phyloP scores from a whole-genome alignment of 1,140 invertebrate genomes.

The Drosophila tani region DNA sequence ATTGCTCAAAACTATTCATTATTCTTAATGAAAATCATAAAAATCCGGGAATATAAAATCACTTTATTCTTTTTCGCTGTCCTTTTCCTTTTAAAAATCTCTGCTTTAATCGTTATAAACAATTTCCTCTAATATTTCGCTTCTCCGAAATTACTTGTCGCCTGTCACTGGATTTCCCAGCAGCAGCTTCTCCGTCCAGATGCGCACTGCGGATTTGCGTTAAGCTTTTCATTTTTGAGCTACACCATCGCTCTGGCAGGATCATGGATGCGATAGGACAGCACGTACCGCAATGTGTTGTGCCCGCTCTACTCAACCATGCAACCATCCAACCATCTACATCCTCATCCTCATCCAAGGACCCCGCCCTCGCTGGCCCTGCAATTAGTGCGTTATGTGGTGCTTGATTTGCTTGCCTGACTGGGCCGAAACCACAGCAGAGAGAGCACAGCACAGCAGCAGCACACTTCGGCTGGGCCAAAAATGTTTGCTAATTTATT shows the following conservation, averaged over 20 bases:
- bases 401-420: slow-evolving; percentile 68
- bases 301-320: not conserved
- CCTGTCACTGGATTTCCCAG: slow-evolving; percentile 22
- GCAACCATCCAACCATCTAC: not conserved
- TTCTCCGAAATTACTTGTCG: slow-evolving; percentile 18
- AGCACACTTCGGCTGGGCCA: slow-evolving; percentile 47
- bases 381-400: slow-evolving; percentile 73
- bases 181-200: slow-evolving; percentile 51
- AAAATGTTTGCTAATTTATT: slow-evolving; percentile 85
- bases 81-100: not conserved
- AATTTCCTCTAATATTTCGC: not conserved
- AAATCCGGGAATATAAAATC: too few species aligned
- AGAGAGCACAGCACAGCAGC: slow-evolving; percentile 2
- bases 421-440: slow-evolving; percentile 47
- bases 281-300: slow-evolving; percentile 50
- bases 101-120: too few species aligned
- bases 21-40: too few species aligned
- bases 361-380: slow-evolving; percentile 13
- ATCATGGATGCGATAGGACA: slow-evolving; percentile 47
- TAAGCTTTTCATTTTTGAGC: slow-evolving; percentile 82
- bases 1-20: too few species aligned
- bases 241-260: slow-evolving; percentile 51
- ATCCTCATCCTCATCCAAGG: not conserved
- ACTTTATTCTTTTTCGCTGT: too few species aligned
- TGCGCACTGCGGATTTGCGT: slow-evolving; percentile 72